phyloP scores from a whole-genome alignment of 2,113 vertebrate species.

The Phocoena phocoena region DNA sequence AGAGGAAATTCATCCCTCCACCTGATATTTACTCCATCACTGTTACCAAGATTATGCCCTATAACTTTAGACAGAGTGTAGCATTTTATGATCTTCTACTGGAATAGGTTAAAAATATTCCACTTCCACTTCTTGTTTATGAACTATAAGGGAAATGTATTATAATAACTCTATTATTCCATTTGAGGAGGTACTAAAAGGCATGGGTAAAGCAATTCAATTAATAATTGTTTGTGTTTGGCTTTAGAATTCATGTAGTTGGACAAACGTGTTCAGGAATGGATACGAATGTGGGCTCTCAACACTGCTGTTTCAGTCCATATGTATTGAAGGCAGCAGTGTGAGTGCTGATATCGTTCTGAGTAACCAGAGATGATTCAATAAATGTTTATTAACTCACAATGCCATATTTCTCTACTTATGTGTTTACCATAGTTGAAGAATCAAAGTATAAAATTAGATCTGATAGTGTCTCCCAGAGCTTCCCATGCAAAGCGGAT shows the following conservation, averaged over 20 bases:
- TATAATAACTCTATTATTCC: neutral
- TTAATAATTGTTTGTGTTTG: neutral
- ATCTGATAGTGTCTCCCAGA: neutral
- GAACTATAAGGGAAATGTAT: neutral
- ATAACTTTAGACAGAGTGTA: neutral
- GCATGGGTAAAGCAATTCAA: neutral
- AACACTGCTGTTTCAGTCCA: neutral
- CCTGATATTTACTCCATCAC: neutral
- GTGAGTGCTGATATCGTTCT: neutral
- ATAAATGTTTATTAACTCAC: neutral
- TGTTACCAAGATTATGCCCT: neutral
- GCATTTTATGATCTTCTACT: neutral
- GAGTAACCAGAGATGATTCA: neutral
- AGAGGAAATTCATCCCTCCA: neutral
- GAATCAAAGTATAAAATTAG: neutral
- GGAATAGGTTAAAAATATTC: neutral
- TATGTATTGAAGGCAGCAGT: neutral
- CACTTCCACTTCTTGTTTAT: neutral
- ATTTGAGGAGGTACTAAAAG: neutral
- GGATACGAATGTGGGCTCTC: neutral
- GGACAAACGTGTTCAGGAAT: neutral
- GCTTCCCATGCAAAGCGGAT: neutral
- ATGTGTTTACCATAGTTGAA: neutral
- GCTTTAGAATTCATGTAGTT: neutral
- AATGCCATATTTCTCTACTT: neutral